Percentiles rank a stretch among this genome's conserved stretches.
Conservation (phyloP, 2,113 vertebrate genomes). For the Excalfactoria chinensis region DNA sequence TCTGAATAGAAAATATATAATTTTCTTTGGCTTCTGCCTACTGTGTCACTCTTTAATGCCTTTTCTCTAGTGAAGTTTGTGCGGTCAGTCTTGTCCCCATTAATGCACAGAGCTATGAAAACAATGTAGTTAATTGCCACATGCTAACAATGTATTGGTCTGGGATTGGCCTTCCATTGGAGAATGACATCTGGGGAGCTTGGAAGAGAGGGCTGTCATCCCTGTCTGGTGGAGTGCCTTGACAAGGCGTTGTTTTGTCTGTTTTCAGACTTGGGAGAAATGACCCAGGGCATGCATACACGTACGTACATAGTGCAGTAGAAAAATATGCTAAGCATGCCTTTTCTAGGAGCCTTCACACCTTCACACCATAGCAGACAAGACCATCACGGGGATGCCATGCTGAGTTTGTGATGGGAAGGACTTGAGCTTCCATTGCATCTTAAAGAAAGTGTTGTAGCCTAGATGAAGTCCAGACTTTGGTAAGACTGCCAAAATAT, state of each 20-base stretch:
- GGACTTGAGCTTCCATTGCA: neutral
- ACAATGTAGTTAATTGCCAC: constrained; percentile 37
- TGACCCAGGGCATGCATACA: neutral
- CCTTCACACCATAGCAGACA: fast-evolving
- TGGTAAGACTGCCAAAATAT: neutral
- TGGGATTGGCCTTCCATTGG: constrained; percentile 5
- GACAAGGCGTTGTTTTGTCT: neutral
- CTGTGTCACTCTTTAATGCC: neutral
- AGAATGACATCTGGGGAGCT: constrained; percentile 20
- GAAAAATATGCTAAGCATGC: neutral
- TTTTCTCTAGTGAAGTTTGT: neutral
- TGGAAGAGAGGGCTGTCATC: neutral
- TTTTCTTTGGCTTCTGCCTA: neutral
- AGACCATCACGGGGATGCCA: neutral
- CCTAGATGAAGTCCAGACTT: too few relatives aligned
- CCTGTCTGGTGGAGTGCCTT: neutral
- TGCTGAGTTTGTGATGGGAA: neutral
- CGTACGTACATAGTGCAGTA: neutral
- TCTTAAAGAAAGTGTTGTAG: fast-evolving
- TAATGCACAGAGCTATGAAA: constrained; percentile 29
- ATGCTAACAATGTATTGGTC: constrained; percentile 21
- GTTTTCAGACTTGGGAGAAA: neutral
- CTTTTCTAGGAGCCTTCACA: neutral
- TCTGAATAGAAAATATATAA: neutral
- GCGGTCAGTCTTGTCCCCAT: neutral